A percentile compares a stretch with the other conserved stretches of the same genome.
Evolutionary conservation across 2,113 vertebrate species (phyloP).

Genomic region (Syngnathus typhle): DNA sequence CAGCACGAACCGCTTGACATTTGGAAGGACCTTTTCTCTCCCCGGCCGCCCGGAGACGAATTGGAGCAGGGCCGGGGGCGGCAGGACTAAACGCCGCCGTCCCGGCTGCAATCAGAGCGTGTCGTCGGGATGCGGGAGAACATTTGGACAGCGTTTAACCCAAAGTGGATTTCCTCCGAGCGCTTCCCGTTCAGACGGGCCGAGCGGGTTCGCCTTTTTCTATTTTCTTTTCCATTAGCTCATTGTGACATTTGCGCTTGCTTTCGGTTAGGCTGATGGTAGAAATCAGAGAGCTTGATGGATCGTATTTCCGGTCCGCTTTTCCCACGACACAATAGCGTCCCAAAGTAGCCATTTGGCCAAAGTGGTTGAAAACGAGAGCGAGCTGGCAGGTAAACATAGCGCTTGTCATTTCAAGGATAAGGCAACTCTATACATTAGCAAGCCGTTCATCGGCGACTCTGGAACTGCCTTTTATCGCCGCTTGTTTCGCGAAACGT

Average conservation of each 20-base stretch:
- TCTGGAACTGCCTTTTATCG: neutral
- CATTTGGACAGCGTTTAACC: conserved; percentile 9
- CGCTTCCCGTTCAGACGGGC: conserved; percentile 15
- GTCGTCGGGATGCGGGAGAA: conserved; percentile 8
- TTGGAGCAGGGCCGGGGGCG: neutral
- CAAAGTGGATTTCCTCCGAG: neutral
- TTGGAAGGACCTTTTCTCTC: conserved; percentile 34
- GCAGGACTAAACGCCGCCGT: conserved; percentile 19
- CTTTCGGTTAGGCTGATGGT: conserved; percentile 20
- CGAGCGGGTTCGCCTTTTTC: conserved; percentile 12
- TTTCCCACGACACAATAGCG: conserved; percentile 16
- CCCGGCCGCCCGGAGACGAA: neutral
- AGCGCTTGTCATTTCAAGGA: neutral
- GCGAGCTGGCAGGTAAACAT: conserved; percentile 19
- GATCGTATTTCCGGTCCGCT: neutral
- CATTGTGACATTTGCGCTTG: conserved; percentile 3
- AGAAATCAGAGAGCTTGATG: conserved; percentile 34
- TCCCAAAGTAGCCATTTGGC: conserved; percentile 13
- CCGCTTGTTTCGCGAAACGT: neutral
- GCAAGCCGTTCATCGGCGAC: neutral
- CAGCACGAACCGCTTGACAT: conserved; percentile 48
- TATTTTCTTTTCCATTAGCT: conserved; percentile 24
- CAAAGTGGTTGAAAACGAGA: conserved; percentile 22
- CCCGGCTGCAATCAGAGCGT: conserved; percentile 26
- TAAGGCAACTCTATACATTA: neutral